These are phyloP conservation scores for Leucophenga maculata DNA, from an alignment of 2,888 invertebrate species.

Conservation along the genomic window DNA sequence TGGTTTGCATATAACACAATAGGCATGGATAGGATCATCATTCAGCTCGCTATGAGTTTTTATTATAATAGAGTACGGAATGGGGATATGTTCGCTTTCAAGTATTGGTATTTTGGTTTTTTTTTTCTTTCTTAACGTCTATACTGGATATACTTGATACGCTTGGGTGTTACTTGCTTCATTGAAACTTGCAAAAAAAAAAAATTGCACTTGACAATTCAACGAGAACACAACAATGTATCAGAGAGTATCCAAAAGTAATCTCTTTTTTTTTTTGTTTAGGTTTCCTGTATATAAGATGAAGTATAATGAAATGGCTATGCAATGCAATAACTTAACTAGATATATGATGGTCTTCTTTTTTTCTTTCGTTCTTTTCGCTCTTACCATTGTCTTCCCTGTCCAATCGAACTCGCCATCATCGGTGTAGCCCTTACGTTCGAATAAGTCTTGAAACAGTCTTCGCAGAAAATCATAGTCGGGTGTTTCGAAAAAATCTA, in stretches of 20 bases:
- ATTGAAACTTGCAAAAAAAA: not conserved
- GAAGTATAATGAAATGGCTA: no score
- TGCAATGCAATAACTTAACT: not conserved
- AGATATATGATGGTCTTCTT: not conserved
- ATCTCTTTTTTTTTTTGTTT: slow-evolving; percentile 3
- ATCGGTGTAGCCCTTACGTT: slow-evolving; percentile 87
- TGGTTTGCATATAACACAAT: not conserved
- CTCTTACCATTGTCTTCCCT: slow-evolving; percentile 82
- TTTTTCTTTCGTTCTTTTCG: not conserved
- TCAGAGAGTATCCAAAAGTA: slow-evolving; percentile 6
- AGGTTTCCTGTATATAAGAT: not conserved
- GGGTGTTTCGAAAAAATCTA: slow-evolving; percentile 99
- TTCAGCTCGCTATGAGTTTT: no score
- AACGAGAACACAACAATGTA: slow-evolving; percentile 18
- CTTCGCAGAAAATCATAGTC: slow-evolving; percentile 99
- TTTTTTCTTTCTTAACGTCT: no score
- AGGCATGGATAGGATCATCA: no score
- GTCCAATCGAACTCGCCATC: slow-evolving; percentile 97
- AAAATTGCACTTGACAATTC: not conserved
- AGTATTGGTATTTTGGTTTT: not conserved
- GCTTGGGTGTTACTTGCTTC: slow-evolving; percentile 8
- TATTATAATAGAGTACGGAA: no score
- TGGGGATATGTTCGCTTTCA: not conserved
- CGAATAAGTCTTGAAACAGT: slow-evolving; percentile 93
- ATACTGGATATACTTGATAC: slow-evolving; percentile 10